Percentiles rank a stretch among this genome's conserved stretches.
phyloP scores from a whole-genome alignment of 2,113 vertebrate species.

The Cyprinodon brontotheroides region DNA sequence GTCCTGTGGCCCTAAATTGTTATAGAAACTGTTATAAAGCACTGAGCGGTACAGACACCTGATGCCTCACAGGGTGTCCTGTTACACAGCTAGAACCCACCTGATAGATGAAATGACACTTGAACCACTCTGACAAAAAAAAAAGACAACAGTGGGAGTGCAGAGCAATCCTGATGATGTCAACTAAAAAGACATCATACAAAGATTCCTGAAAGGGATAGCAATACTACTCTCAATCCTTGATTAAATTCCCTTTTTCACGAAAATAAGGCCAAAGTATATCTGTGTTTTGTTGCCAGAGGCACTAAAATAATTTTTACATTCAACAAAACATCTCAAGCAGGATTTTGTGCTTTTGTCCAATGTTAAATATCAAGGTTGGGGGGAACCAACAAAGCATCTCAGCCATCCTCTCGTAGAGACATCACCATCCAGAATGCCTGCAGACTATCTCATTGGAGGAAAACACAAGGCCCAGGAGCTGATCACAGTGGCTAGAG shows the following conservation, averaged over 20 bases:
- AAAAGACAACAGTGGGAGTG: conserved; percentile 13
- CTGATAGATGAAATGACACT: conserved; percentile 42
- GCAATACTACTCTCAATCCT: conserved; percentile 8
- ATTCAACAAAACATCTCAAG: conserved; percentile 13
- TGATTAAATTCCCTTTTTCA: not conserved
- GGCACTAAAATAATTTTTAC: not conserved
- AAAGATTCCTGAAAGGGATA: not conserved
- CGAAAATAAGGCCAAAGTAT: not conserved
- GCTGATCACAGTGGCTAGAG: not conserved
- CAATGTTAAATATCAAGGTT: not conserved
- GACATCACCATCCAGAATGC: conserved; percentile 40
- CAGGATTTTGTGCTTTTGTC: not conserved
- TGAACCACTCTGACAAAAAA: conserved; percentile 20
- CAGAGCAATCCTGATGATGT: not conserved
- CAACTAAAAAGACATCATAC: conserved; percentile 11
- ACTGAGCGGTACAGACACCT: conserved; percentile 35
- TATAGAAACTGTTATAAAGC: conserved; percentile 26
- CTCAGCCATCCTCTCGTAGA: not conserved
- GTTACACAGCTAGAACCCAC: conserved; percentile 48
- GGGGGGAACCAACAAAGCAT: conserved; percentile 4
- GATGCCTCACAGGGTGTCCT: conserved; percentile 31
- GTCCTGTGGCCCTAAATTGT: conserved; percentile 1
- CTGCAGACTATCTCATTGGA: conserved; percentile 13
- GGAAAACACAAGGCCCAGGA: conserved; percentile 14
- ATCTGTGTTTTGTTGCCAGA: not conserved